Evolutionary conservation across 2,113 vertebrate species (phyloP).

Genomic region (Cavia aperea): DNA sequence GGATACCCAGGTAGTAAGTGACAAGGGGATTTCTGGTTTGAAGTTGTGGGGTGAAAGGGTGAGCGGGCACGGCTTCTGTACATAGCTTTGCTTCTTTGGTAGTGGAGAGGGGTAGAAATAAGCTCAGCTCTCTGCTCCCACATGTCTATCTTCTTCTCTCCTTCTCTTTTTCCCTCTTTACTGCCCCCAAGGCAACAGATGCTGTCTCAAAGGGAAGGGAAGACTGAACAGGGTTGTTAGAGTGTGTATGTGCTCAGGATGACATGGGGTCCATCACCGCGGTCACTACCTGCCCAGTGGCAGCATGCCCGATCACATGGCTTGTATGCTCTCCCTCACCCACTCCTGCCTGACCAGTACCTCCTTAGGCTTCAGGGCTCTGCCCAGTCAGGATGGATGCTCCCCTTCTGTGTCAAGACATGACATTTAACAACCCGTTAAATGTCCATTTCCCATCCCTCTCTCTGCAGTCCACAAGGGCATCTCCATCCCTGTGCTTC

Average conservation of each 20-base stretch:
- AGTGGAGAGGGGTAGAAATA: neutral
- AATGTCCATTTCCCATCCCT: neutral
- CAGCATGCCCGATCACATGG: neutral
- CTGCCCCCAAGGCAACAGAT: neutral
- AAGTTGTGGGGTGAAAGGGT: neutral
- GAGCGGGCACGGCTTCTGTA: neutral
- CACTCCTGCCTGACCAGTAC: neutral
- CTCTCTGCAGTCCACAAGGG: neutral
- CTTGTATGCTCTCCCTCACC: neutral
- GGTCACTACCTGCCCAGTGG: neutral
- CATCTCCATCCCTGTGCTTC: neutral
- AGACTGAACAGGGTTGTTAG: neutral
- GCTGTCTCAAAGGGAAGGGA: neutral
- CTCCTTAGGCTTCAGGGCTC: neutral
- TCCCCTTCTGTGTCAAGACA: neutral
- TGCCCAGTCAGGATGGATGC: neutral
- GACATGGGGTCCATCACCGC: neutral
- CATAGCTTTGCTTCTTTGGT: neutral
- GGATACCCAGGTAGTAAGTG: too few relatives aligned
- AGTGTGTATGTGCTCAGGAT: neutral
- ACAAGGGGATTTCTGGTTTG: neutral
- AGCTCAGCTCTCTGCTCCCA: neutral
- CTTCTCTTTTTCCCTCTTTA: neutral
- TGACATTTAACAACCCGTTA: neutral
- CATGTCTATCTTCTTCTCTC: neutral